Evolutionary conservation across 1,140 invertebrate species (phyloP).

Genomic region (Tyrophagus putrescentiae): DNA sequence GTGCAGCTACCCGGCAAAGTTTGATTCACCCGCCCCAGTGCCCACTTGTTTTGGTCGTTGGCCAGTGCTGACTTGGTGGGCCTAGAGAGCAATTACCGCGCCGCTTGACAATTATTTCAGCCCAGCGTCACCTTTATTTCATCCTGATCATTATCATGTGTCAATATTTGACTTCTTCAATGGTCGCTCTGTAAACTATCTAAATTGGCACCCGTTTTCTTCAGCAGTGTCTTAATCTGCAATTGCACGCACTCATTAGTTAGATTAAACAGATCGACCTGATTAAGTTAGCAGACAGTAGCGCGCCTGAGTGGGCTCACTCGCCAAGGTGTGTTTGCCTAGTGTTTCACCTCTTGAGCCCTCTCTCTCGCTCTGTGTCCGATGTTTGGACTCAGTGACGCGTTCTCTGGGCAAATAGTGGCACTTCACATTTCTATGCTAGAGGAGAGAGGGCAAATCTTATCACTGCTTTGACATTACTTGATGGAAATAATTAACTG

Average conservation of each 20-base stretch:
- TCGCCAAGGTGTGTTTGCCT: too few species aligned
- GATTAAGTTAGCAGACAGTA: neutral
- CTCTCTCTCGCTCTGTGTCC: neutral
- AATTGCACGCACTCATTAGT: conserved; percentile 10
- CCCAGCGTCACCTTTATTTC: too few species aligned
- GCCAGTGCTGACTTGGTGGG: too few species aligned
- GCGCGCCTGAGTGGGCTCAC: too few species aligned
- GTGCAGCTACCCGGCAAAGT: too few species aligned
- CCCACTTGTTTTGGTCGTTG: too few species aligned
- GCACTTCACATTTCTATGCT: neutral
- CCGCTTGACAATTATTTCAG: too few species aligned
- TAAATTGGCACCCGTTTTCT: conserved; percentile 1
- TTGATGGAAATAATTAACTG: neutral
- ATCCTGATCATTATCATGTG: conserved; percentile 9
- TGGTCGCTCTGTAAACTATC: neutral
- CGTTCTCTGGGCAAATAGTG: neutral
- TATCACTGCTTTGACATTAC: neutral
- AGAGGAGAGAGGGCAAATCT: neutral
- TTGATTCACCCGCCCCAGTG: too few species aligned
- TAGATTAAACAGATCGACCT: conserved; percentile 10
- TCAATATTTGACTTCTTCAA: conserved; percentile 1
- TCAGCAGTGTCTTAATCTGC: neutral
- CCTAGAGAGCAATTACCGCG: too few species aligned
- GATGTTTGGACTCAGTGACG: neutral
- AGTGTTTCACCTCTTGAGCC: too few species aligned